Base-by-base conservation (phyloP, 1,140 invertebrate species). In the Oedothorax gibbosus region DNA sequence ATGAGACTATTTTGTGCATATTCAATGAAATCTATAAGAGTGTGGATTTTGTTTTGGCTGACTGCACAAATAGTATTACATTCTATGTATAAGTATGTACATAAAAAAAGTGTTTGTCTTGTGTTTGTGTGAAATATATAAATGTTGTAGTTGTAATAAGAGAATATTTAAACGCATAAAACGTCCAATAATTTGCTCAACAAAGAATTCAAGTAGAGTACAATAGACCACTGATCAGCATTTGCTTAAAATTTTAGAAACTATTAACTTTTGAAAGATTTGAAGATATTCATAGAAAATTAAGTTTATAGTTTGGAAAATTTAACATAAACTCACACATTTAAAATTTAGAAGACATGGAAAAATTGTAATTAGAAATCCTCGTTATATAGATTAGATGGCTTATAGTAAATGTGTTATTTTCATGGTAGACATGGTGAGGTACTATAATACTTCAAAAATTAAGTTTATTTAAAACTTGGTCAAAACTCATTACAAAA, bases 131-230 rank as follows among this genome's bases (percentile, higher is more conserved):
- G 57, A 18, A 73, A 20, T 72, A 64, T 60, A 73, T 72, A 71
- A 82, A 65, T 60, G 56, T 57, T 50, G 69, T 72, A 72, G 68
- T 60, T 81, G n/a, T 71, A 11, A 79, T 21, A 68, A 71, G 21
- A 54, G 20, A 35, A 60, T 71, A 50, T 71, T 71, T 79, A 21
- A n/a, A 79, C 49, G 50, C 60, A 65, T 71, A 68, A 81, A 81
- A 81, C 78, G 78, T 81, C 78, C 78, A 81, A 68, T 57, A 71
- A 35, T 60, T 81, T 81, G 78, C 78, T 81, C 78, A 81, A 81
- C 15, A 71, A 71, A 69, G 54, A 81, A 57, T 81, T 81, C 54
- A 80, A 66, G 62, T 69, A 53, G 21, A 21, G 78, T 71, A 71
- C 21, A 65, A 77, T 49, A 71, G 20, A 71, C 56, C 53, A 49